Percentiles rank a stretch among this genome's conserved stretches.
Evolutionary conservation across 2,888 invertebrate species (phyloP).

Genomic region (Aproaerema taeniolella): DNA sequence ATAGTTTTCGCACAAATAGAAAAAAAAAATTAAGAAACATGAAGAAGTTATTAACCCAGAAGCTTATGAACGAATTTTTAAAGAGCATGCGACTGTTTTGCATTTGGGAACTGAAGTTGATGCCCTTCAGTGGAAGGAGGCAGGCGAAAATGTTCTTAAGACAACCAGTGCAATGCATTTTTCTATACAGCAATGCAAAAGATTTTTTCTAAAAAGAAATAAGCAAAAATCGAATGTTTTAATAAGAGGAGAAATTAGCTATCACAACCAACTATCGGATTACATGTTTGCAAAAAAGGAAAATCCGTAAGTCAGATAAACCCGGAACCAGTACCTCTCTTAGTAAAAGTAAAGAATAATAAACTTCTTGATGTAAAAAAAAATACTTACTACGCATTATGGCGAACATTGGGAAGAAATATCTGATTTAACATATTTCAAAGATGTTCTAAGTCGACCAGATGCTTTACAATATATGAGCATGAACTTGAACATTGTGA

Average conservation of each 20-base stretch:
- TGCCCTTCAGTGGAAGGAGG: slow-evolving; percentile 15
- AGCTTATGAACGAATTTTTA: slow-evolving; percentile 17
- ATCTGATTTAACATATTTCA: too few relatives aligned
- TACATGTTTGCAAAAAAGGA: too few relatives aligned
- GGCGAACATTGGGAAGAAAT: too few relatives aligned
- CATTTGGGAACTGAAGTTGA: slow-evolving; percentile 19
- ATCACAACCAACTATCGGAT: not conserved
- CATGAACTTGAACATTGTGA: too few relatives aligned
- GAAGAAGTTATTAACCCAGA: slow-evolving; percentile 20
- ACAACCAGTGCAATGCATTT: slow-evolving; percentile 18
- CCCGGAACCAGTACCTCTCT: too few relatives aligned
- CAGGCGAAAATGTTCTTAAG: slow-evolving; percentile 16
- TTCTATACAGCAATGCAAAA: slow-evolving; percentile 21
- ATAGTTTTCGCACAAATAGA: slow-evolving; percentile 21
- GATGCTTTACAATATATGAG: too few relatives aligned
- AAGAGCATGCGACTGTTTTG: slow-evolving; percentile 16
- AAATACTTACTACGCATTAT: too few relatives aligned
- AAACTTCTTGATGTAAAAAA: too few relatives aligned
- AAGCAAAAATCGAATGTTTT: slow-evolving; percentile 17
- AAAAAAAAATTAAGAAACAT: slow-evolving; percentile 18
- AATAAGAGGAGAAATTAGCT: slow-evolving; percentile 6
- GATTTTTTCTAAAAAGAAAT: too few relatives aligned
- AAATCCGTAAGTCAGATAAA: too few relatives aligned
- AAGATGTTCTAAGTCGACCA: too few relatives aligned
- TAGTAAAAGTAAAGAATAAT: too few relatives aligned